Base-by-base conservation (phyloP, 37 sponge, comb jelly and placozoan species). In the Chondrilla cf. caribensis region DNA sequence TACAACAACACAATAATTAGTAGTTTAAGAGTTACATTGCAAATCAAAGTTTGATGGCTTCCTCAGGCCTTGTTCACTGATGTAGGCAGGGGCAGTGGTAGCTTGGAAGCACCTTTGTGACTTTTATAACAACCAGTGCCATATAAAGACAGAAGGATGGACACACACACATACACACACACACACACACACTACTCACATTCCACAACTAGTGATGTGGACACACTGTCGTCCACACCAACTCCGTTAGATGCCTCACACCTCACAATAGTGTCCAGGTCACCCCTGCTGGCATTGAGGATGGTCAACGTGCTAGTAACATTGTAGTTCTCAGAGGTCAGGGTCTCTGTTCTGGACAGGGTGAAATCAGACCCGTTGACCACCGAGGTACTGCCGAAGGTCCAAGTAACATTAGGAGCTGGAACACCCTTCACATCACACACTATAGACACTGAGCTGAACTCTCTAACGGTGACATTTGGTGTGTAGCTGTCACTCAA, bases 401-500 rank as follows among this genome's bases (percentile, higher is more conserved):
- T 79, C 89, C 88, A 89, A 22, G 57, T 40, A 31, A 89, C 67
- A 42, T 59, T 64, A 18, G 86, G 85, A 22, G 77, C 67, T 28
- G 89, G 89, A 36, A 78, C 42, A 55, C 89, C 86, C 44, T 58
- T 39, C 31, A 82, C 85, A 26, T 72, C 54, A 42, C 89, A 89
- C 17, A 38, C 43, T 19, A 89, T 44, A n/a, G n/a, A 38, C 42
- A 57, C 70, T 17, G 39, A n/a, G 9, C 58, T 26, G n/a, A 57
- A 36, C 54, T 81, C 85, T 38, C 60, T 47, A 2, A 60, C 60
- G 8, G 38, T 44, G 17, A 72, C 35, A 18, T 41, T 19, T 28
- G 68, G 68, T 67, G 31, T 67, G 11, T 2, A 17, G 33, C 35
- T 33, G 26, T 9, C 68, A 2, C 35, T 33, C 38, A 42, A 9